A percentile compares a stretch with the other conserved stretches of the same genome.
These are phyloP conservation scores for Amphiprion percula DNA, from an alignment of 2,113 vertebrate genomes.

Conservation along the genomic window DNA sequence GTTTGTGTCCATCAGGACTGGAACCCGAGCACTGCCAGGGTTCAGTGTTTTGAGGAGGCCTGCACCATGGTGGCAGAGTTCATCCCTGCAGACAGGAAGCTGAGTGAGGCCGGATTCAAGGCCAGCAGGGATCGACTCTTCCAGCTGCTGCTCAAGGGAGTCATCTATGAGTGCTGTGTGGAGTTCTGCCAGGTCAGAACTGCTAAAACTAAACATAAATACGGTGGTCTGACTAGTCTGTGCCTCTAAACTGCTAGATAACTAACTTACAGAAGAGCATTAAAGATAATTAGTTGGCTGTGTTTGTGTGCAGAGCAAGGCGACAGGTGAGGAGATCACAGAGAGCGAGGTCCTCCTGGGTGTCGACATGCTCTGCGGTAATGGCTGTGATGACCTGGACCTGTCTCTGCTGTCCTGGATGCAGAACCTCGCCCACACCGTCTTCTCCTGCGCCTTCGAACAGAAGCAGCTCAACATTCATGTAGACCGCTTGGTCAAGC, in stretches of 20 bases:
- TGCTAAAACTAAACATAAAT: neutral
- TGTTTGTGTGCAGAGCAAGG: constrained; percentile 87
- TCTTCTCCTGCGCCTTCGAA: constrained; percentile 97
- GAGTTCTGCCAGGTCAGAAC: constrained; percentile 92
- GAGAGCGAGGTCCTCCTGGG: constrained; percentile 97
- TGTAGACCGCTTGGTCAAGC: constrained; percentile 95
- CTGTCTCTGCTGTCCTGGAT: constrained; percentile 97
- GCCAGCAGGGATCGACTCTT: constrained; percentile 95
- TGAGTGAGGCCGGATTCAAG: constrained; percentile 98
- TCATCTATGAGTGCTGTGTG: constrained; percentile 98
- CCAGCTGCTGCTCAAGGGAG: constrained; percentile 96
- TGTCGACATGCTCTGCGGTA: constrained; percentile 96
- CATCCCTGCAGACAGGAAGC: constrained; percentile 96
- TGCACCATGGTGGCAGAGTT: constrained; percentile 97
- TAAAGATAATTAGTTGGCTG: neutral
- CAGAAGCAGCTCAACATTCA: constrained; percentile 98
- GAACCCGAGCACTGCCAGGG: constrained; percentile 97
- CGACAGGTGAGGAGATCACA: constrained; percentile 96
- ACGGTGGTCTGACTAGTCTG: neutral
- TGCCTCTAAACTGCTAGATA: neutral
- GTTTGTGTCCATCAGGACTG: constrained; percentile 84
- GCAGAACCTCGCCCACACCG: constrained; percentile 93
- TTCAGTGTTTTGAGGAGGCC: constrained; percentile 97
- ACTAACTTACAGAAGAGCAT: neutral
- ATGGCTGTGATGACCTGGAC: constrained; percentile 97